A percentile compares a stretch with the other conserved stretches of the same genome.
These are phyloP conservation scores for Serranus cabrilla DNA, from an alignment of 2,797 vertebrate species.

Conservation along the genomic window DNA sequence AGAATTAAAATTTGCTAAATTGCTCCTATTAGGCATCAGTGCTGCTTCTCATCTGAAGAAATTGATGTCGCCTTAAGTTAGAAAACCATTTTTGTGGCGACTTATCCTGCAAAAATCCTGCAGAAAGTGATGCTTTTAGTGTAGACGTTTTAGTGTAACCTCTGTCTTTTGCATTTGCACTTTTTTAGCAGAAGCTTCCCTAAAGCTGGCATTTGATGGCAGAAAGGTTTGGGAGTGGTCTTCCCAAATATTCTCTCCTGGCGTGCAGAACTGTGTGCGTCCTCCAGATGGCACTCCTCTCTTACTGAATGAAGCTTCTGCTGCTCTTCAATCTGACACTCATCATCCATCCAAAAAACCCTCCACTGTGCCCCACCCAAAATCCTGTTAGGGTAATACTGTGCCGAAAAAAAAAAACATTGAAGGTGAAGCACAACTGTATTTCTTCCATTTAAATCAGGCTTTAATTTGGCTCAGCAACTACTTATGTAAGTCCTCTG, in stretches of 20 bases:
- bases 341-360: conserved; percentile 67
- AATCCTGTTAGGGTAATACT: conserved; percentile 50
- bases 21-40: not conserved
- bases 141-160: not conserved
- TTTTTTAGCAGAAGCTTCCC: not conserved
- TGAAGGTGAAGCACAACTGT: not conserved
- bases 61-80: not conserved
- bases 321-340: conserved; percentile 53
- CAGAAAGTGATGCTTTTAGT: not conserved
- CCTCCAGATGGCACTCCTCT: conserved; percentile 76
- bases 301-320: conserved; percentile 37
- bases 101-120: not conserved
- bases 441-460: not conserved
- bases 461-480: not conserved
- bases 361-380: conserved; percentile 80
- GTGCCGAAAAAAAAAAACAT: conserved; percentile 7
- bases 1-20: no score
- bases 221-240: conserved; percentile 69
- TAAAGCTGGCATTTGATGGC: not conserved
- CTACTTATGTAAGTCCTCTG: not conserved
- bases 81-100: not conserved
- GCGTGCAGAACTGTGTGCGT: not conserved
- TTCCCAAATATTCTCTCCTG: not conserved
- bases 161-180: not conserved
- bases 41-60: not conserved